Evolutionary conservation across 2,113 vertebrate genomes (phyloP).

Genomic region (Tachuris rubrigastra): DNA sequence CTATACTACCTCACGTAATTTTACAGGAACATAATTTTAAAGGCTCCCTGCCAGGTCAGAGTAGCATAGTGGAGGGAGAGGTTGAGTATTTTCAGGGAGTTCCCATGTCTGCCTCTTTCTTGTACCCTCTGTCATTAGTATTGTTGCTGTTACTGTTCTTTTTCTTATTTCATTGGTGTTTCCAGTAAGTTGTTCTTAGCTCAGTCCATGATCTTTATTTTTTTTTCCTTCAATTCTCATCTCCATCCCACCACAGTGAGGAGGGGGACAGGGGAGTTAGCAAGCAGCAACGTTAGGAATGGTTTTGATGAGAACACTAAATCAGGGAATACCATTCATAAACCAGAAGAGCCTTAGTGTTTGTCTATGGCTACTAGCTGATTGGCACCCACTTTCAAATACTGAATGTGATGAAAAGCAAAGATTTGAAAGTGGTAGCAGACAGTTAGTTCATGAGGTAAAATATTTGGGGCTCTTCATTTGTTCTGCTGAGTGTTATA

Average conservation of each 20-base stretch:
- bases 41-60: not conserved
- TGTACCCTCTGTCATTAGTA: not conserved
- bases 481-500: not conserved
- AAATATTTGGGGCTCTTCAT: not conserved
- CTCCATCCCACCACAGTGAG: not conserved
- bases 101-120: not conserved
- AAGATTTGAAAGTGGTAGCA: not conserved
- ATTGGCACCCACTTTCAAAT: not conserved
- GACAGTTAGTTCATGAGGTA: not conserved
- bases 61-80: not conserved
- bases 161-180: not conserved
- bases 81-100: not conserved
- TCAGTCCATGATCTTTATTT: not conserved
- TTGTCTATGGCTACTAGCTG: not conserved
- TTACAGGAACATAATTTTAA: too few relatives aligned
- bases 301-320: not conserved
- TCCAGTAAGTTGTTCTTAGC: not conserved
- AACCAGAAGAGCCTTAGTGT: not conserved
- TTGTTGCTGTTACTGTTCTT: not conserved
- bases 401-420: not conserved
- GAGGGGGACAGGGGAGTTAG: not conserved
- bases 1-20: not conserved
- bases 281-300: not conserved
- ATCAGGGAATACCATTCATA: not conserved
- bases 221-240: not conserved